Base-by-base conservation (phyloP, 2,113 vertebrate species). In the Alouatta palliata region DNA sequence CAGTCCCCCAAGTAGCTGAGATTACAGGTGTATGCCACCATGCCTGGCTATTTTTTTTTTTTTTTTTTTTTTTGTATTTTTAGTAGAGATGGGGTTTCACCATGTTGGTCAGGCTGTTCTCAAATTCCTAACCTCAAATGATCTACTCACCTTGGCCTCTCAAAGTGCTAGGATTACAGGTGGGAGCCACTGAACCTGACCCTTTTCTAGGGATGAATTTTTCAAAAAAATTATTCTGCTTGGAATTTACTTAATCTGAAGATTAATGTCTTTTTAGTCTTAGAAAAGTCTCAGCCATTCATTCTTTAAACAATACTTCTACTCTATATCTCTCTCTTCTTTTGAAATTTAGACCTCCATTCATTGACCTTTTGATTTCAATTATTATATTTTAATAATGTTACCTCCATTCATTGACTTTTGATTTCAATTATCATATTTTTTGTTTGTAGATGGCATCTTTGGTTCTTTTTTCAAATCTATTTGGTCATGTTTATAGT, bases 361-460 rank as follows among this genome's bases (percentile, higher is more conserved):
- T 83, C 20, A 43, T 30, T 88, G 12, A 75, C 81, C 82, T 91
- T 91, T 88, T 92, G 21, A 82, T 82, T 97, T 95, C 45, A 75
- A 23, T 70, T 66, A 14, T 54, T 87, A n/a, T n/a, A 21, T 49
- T 64, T 85, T 81, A 68, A 68, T 35, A 68, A 35, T 17, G 14
- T 68, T 68, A 71, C 0, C n/a, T 1, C 4, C 2, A 89, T 82
- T 83, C 20, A 43, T 27, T 88, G 12, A 75, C 81, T 89, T 91
- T 84, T 92, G 21, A 82, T 86, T 97, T 95, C 52, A 73, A 23
- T 70, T 66, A 14, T 54, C 76, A 30, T n/a, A 27, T 56, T 64
- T 85, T 81, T 81, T 94, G 4, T 61, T 71, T 89, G 4, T 82
- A 81, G 76, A 43, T 87, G 16, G 20, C 81, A 8, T 75, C 49